Conservation (phyloP, 37 sponge, comb jelly and placozoan species). For the Cladorhizidae sp. region DNA sequence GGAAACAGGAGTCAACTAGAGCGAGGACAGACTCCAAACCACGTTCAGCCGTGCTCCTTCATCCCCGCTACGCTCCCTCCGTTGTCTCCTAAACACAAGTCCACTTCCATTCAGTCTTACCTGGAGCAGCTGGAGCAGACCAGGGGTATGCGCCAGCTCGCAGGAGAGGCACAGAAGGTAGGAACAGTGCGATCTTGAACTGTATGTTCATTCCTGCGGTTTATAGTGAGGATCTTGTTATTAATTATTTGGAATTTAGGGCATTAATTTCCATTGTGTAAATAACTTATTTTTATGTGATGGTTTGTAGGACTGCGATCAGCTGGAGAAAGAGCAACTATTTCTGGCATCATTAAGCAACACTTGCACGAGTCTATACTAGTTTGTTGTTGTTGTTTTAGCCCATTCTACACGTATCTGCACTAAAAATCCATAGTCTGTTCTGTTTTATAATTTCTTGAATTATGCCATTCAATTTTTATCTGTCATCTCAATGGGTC, state of each 20-base stretch:
- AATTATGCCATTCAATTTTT: too few relatives aligned
- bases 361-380: background rate
- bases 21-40: too few relatives aligned
- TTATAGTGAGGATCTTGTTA: background rate
- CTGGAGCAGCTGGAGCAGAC: constrained; percentile 12
- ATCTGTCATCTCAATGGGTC: too few relatives aligned
- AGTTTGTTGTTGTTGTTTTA: too few relatives aligned
- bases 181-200: too few relatives aligned
- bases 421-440: too few relatives aligned
- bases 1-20: too few relatives aligned
- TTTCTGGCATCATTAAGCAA: constrained; percentile 21
- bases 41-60: too few relatives aligned
- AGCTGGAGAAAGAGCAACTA: constrained; percentile 21
- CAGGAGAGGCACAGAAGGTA: constrained; percentile 25
- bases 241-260: background rate
- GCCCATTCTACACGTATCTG: too few relatives aligned
- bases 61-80: too few relatives aligned
- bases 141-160: background rate
- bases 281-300: background rate
- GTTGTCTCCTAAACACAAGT: too few relatives aligned
- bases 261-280: background rate
- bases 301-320: constrained; percentile 27
- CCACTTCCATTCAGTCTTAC: background rate
- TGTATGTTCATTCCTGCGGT: background rate
- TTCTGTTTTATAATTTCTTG: too few relatives aligned